Evolutionary conservation across 2,888 invertebrate genomes (phyloP).

Genomic region (Platycnemis pennipes): DNA sequence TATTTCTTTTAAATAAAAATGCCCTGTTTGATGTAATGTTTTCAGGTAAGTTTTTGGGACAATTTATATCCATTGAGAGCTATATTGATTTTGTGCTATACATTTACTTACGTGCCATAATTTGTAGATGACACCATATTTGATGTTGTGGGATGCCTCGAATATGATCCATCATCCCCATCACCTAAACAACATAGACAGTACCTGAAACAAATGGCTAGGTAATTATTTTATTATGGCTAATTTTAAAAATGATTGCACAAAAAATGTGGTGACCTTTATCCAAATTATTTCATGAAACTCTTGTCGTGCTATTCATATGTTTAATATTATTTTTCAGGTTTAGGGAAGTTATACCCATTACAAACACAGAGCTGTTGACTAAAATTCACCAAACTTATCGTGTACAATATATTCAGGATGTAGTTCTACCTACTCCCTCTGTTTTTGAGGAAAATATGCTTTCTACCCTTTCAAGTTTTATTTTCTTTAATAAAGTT

Average conservation of each 20-base stretch:
- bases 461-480: constrained; percentile 97
- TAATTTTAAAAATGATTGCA: neutral
- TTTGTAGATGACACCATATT: constrained; percentile 92
- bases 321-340: constrained; percentile 75
- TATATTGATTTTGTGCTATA: neutral
- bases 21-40: constrained; percentile 98
- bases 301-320: neutral
- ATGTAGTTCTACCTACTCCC: constrained; percentile 98
- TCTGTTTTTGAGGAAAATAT: constrained; percentile 99
- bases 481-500: constrained; percentile 99
- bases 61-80: neutral
- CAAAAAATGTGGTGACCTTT: neutral
- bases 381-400: constrained; percentile 99
- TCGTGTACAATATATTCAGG: constrained; percentile 99
- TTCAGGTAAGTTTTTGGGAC: constrained; percentile 82
- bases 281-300: neutral
- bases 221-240: constrained; percentile 74
- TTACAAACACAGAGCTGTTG: constrained; percentile 95
- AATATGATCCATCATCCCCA: constrained; percentile 95
- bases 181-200: constrained; percentile 96
- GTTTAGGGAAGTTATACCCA: constrained; percentile 96
- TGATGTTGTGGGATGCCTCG: constrained; percentile 98
- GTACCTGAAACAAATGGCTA: constrained; percentile 95
- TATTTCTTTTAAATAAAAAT: constrained; percentile 98
- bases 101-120: neutral